phyloP scores from a whole-genome alignment of 2,888 invertebrate species.

The Eristalis intricaria region DNA sequence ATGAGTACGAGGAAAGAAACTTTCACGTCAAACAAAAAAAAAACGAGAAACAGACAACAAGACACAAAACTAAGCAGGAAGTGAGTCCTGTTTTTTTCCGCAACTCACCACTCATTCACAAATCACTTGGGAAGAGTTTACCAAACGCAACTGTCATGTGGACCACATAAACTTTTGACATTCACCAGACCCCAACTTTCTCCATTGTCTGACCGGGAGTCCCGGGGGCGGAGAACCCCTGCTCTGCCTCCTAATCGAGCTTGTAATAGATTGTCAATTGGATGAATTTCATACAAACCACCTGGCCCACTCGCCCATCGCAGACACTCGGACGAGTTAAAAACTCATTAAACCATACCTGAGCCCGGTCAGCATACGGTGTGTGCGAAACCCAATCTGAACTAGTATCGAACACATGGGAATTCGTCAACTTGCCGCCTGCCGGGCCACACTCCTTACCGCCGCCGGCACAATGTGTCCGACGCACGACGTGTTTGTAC shows the following conservation, averaged over 20 bases:
- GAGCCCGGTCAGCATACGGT: background rate
- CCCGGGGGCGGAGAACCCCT: background rate
- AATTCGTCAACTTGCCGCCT: background rate
- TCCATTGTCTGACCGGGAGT: background rate
- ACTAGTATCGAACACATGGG: slow-evolving; percentile 5
- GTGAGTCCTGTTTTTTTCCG: background rate
- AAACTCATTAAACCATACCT: slow-evolving; percentile 49
- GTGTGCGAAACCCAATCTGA: background rate
- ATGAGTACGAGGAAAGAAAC: slow-evolving; percentile 17
- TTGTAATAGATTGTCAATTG: slow-evolving; percentile 26
- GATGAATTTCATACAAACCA: slow-evolving; percentile 20
- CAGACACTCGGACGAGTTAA: slow-evolving; percentile 15
- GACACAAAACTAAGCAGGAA: slow-evolving; percentile 2
- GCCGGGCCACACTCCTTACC: no score
- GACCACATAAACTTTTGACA: slow-evolving; percentile 67
- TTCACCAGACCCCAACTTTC: slow-evolving; percentile 48
- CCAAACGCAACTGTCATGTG: slow-evolving; percentile 59
- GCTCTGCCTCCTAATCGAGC: slow-evolving; percentile 24
- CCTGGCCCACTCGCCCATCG: background rate
- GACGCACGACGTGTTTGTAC: background rate
- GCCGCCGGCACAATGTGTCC: background rate
- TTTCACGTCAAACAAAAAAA: slow-evolving; percentile 17
- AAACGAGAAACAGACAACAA: background rate
- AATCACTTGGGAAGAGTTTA: slow-evolving; percentile 60
- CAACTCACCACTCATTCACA: background rate